Conservation (phyloP, 2,888 invertebrate species). For the Metellina segmentata region DNA sequence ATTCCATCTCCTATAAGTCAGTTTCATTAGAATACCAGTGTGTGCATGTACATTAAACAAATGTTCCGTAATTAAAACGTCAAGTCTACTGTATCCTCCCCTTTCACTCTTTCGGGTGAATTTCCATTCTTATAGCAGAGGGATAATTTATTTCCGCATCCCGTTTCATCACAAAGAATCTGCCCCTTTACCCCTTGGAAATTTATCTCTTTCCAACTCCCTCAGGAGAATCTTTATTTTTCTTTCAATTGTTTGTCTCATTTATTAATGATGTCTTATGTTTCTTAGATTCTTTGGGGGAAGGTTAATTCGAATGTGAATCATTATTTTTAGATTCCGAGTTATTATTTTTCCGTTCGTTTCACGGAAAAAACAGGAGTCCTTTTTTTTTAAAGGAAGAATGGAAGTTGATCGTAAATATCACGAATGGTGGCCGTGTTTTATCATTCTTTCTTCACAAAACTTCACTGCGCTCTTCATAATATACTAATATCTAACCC, state of each 20-base stretch:
- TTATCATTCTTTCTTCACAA: background rate
- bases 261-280: slow-evolving; percentile 34
- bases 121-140: slow-evolving; percentile 50
- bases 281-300: background rate
- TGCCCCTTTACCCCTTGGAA: background rate
- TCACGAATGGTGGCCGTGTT: background rate
- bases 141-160: slow-evolving; percentile 21
- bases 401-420: background rate
- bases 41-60: background rate
- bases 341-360: slow-evolving; percentile 37
- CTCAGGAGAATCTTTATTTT: background rate
- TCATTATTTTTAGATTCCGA: slow-evolving; percentile 44
- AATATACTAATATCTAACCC: slow-evolving; percentile 16
- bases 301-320: slow-evolving; percentile 47
- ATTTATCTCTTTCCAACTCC: background rate
- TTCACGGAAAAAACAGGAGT: slow-evolving; percentile 10
- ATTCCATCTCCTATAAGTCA: background rate
- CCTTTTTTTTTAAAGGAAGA: background rate
- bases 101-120: background rate
- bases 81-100: slow-evolving; percentile 3
- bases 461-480: background rate
- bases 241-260: slow-evolving; percentile 28
- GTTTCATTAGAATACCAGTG: slow-evolving; percentile 16
- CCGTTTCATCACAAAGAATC: slow-evolving; percentile 32
- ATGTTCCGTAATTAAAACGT: slow-evolving; percentile 36